Percentiles rank a stretch among this genome's conserved stretches.
These are phyloP conservation scores for Papilio machaon DNA, from an alignment of 1,140 invertebrate genomes.

Conservation along the genomic window DNA sequence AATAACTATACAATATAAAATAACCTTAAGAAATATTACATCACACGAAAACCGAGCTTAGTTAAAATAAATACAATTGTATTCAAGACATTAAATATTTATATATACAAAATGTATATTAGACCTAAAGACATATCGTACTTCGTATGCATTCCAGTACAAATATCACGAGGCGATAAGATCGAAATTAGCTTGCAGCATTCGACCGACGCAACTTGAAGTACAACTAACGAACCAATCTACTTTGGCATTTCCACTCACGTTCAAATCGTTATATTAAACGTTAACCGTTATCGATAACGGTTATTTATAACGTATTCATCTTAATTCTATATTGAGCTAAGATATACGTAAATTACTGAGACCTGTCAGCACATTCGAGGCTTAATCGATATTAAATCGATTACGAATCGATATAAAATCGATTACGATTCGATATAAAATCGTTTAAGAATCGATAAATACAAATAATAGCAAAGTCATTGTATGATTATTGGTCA, in stretches of 20 bases:
- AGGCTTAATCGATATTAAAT: neutral
- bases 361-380: constrained; percentile 8
- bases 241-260: constrained; percentile 34
- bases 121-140: constrained; percentile 21
- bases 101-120: constrained; percentile 31
- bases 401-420: neutral
- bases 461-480: constrained; percentile 29
- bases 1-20: constrained; percentile 35
- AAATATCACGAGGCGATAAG: constrained; percentile 12
- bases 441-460: neutral
- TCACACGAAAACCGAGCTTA: constrained; percentile 36
- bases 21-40: constrained; percentile 37
- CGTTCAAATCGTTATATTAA: constrained; percentile 19
- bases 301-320: constrained; percentile 6
- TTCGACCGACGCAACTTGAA: constrained; percentile 1
- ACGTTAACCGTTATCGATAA: constrained; percentile 18
- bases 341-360: constrained; percentile 38
- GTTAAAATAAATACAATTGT: constrained; percentile 19
- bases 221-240: constrained; percentile 26
- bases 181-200: constrained; percentile 16
- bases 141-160: constrained; percentile 12
- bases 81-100: constrained; percentile 4
- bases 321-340: constrained; percentile 42
- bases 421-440: neutral
- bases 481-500: constrained; percentile 36